Conservation (phyloP, 92 coral and sea anemone species). For the Epizoanthus rinbou region DNA sequence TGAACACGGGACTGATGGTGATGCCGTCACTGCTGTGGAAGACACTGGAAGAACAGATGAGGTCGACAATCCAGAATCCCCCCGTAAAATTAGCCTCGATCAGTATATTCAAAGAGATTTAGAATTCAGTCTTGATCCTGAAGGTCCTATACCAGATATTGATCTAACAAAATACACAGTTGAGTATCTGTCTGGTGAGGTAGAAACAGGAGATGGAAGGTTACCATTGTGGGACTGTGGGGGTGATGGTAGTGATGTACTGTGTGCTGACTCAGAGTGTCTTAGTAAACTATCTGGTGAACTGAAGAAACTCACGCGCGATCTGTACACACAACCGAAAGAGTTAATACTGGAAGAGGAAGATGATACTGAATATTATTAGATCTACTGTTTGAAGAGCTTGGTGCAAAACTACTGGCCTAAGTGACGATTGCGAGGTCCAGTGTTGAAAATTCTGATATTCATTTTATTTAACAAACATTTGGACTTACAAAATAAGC, state of each 20-base stretch:
- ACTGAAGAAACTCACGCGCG: slow-evolving; percentile 19
- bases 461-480: too few relatives aligned
- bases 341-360: slow-evolving; percentile 28
- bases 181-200: slow-evolving; percentile 13
- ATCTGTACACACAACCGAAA: slow-evolving; percentile 10
- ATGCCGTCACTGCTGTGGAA: background rate
- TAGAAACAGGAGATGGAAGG: background rate
- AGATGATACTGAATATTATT: slow-evolving; percentile 22
- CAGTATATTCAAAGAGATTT: slow-evolving; percentile 21
- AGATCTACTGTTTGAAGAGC: background rate
- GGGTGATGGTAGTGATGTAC: background rate
- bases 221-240: background rate
- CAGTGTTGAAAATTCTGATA: too few relatives aligned
- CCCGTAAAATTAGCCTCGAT: background rate
- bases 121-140: background rate
- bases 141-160: slow-evolving; percentile 11
- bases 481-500: too few relatives aligned
- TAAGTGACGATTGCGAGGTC: too few relatives aligned
- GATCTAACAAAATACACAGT: slow-evolving; percentile 2
- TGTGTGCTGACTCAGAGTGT: slow-evolving; percentile 10
- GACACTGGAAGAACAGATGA: background rate
- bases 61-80: background rate
- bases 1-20: background rate
- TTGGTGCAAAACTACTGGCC: too few relatives aligned
- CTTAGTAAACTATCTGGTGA: slow-evolving; percentile 18